Evolutionary conservation across 2,888 invertebrate genomes (phyloP).

Genomic region (Drosophila affinis): DNA sequence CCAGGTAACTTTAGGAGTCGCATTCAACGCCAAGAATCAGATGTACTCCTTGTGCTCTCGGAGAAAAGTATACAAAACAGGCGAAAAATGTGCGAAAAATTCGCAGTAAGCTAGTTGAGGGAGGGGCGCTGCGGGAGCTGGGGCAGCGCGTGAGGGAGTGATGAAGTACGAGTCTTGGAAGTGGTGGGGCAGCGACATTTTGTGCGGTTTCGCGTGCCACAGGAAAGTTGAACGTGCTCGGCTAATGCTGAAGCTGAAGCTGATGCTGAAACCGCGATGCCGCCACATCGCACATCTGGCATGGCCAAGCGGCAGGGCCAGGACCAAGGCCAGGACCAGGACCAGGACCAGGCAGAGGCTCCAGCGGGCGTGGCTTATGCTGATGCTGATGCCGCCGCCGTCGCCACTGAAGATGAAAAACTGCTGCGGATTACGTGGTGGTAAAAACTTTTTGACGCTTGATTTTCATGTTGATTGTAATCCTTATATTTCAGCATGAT

Average conservation of each 20-base stretch:
- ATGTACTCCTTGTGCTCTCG: not conserved
- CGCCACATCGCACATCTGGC: conserved; percentile 29
- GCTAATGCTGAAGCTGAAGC: conserved; percentile 30
- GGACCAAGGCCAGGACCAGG: not conserved
- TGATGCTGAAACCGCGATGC: conserved; percentile 20
- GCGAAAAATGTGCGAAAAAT: conserved; percentile 61
- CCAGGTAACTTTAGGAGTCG: not conserved
- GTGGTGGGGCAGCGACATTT: conserved; percentile 55
- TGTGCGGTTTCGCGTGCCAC: conserved; percentile 77
- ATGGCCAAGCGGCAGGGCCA: conserved; percentile 25
- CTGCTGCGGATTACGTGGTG: conserved; percentile 57
- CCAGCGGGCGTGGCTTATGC: conserved; percentile 38
- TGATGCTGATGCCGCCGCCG: conserved; percentile 23
- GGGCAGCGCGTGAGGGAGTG: conserved; percentile 21
- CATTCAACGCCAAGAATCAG: not conserved
- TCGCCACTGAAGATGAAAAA: conserved; percentile 57
- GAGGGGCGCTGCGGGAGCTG: not conserved
- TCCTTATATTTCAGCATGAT: conserved; percentile 53
- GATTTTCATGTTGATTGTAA: conserved; percentile 73
- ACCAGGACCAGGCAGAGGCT: not conserved
- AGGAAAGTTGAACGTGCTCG: conserved; percentile 67
- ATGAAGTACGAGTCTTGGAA: conserved; percentile 36
- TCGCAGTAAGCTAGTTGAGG: conserved; percentile 18
- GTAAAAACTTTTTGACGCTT: conserved; percentile 65
- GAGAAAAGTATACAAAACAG: conserved; percentile 10